These are phyloP conservation scores for Brachynemurus nebulosus DNA, from an alignment of 2,888 invertebrate species.

Conservation along the genomic window DNA sequence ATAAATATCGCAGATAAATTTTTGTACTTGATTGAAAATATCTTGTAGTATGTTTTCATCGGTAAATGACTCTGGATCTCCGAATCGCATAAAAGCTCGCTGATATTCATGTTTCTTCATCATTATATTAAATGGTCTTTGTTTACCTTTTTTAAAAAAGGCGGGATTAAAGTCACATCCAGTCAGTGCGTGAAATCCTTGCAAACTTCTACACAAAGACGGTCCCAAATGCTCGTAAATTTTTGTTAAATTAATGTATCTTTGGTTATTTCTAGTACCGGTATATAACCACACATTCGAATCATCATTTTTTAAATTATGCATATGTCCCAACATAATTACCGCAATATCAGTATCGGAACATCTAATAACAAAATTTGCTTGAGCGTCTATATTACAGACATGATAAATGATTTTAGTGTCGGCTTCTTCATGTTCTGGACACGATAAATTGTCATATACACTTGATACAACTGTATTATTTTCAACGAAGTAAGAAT, in stretches of 20 bases:
- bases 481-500: constrained; percentile 8
- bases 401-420: constrained; percentile 16
- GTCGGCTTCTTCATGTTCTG: constrained; percentile 11
- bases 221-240: constrained; percentile 10
- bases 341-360: constrained; percentile 8
- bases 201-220: neutral
- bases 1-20: no score
- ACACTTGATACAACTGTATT: constrained; percentile 1
- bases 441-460: constrained; percentile 6
- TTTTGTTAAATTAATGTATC: constrained; percentile 14
- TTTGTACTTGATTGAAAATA: no score
- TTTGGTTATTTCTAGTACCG: neutral
- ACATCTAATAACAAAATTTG: no score
- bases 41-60: no score
- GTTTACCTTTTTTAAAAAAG: constrained; percentile 1
- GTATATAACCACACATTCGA: constrained; percentile 7
- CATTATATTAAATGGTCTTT: constrained; percentile 5
- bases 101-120: no score
- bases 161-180: constrained; percentile 13
- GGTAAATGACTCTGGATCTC: no score
- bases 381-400: no score
- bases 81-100: constrained; percentile 1
- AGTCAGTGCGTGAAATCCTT: constrained; percentile 8
- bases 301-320: constrained; percentile 14
- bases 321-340: neutral